These are phyloP conservation scores for Mantis religiosa DNA, from an alignment of 2,888 invertebrate genomes.

Conservation along the genomic window DNA sequence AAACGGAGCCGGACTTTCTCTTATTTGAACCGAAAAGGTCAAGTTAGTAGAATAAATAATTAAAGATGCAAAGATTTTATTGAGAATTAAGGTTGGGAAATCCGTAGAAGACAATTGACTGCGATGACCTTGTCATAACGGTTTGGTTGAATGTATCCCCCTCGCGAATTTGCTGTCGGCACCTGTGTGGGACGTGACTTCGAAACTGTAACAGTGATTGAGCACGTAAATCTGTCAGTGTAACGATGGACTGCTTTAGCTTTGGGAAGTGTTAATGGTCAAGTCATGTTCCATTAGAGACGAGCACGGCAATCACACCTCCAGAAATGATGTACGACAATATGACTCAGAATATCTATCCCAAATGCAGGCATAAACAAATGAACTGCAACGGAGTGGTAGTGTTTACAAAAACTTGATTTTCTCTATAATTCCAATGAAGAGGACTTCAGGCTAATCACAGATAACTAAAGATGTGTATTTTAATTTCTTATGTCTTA, in stretches of 20 bases:
- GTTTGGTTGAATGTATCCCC: neutral
- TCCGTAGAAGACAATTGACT: neutral
- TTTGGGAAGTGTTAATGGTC: neutral
- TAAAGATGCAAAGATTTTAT: neutral
- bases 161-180: neutral
- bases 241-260: neutral
- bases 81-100: neutral
- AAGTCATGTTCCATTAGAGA: neutral
- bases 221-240: neutral
- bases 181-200: neutral
- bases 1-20: neutral
- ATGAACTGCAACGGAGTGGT: no score
- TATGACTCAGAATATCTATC: neutral
- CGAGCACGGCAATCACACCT: no score
- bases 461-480: no score
- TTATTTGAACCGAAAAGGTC: neutral
- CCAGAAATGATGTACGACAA: neutral
- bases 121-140: neutral
- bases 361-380: no score
- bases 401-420: no score
- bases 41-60: neutral
- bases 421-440: no score
- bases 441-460: no score
- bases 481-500: no score
- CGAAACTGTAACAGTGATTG: neutral